A percentile compares a stretch with the other conserved stretches of the same genome.
Conservation (phyloP, 2,113 vertebrate genomes). For the Crotalus tigris region DNA sequence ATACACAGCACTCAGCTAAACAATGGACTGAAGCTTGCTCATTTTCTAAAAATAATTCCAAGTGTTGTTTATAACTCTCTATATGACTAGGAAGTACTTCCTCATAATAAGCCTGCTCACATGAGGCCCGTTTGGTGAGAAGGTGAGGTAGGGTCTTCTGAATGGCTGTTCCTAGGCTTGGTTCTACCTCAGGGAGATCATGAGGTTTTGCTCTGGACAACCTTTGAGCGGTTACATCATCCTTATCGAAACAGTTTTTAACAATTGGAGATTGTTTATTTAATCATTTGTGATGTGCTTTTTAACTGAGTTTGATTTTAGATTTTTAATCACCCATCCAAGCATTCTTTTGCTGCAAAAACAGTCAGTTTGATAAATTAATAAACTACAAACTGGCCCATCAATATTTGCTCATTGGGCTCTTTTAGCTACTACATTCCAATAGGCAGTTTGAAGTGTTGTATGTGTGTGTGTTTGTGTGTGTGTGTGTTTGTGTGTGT, state of each 20-base stretch:
- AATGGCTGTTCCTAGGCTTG: not conserved
- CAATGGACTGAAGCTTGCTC: not conserved
- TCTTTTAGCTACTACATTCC: not conserved
- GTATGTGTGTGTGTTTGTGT: not conserved
- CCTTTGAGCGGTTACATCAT: not conserved
- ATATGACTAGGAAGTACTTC: not conserved
- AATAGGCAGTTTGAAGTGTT: not conserved
- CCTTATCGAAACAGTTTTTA: not conserved
- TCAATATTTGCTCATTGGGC: not conserved
- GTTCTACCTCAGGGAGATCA: not conserved
- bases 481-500: not conserved
- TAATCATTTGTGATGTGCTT: not conserved
- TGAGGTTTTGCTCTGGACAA: not conserved
- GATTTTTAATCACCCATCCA: not conserved
- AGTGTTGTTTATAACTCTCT: not conserved
- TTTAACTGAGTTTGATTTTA: not conserved
- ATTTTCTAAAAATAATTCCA: not conserved
- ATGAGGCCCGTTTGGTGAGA: not conserved
- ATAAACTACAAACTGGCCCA: not conserved
- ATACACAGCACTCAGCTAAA: not conserved
- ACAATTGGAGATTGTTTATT: not conserved
- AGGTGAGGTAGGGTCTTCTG: not conserved
- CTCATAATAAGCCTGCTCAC: not conserved
- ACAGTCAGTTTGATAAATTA: not conserved
- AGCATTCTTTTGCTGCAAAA: not conserved